These are phyloP conservation scores for Brachypteracias leptosomus DNA, from an alignment of 2,113 vertebrate genomes.

Conservation along the genomic window DNA sequence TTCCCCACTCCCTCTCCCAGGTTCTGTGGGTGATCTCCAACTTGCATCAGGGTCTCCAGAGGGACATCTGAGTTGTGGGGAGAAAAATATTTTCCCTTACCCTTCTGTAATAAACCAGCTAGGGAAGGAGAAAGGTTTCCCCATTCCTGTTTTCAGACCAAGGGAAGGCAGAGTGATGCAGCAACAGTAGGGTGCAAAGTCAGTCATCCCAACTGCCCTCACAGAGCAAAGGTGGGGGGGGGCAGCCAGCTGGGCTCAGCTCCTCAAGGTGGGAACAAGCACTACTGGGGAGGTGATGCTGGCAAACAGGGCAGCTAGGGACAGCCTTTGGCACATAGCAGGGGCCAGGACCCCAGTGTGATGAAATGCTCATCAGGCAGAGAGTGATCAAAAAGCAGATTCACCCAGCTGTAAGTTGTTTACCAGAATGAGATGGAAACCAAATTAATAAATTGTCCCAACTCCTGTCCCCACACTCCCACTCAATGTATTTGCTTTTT, in stretches of 20 bases:
- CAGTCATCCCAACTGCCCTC: background rate
- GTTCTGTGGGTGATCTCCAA: background rate
- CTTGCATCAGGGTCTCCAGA: background rate
- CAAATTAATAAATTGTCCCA: conserved; percentile 32
- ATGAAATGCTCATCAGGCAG: background rate
- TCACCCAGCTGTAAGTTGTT: background rate
- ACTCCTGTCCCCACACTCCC: conserved; percentile 10
- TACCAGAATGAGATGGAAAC: conserved; percentile 5
- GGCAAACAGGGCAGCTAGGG: background rate
- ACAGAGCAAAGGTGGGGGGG: fast-evolving
- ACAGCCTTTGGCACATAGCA: fast-evolving
- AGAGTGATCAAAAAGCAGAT: background rate
- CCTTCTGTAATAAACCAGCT: background rate
- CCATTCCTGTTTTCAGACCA: background rate
- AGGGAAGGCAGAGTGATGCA: background rate
- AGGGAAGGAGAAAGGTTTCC: background rate
- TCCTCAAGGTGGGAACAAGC: background rate
- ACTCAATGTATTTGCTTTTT: conserved; percentile 27
- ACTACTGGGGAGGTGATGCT: background rate
- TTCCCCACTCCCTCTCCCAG: background rate
- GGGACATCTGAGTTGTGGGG: background rate
- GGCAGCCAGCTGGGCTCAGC: background rate
- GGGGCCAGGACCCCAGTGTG: fast-evolving
- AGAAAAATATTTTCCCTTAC: background rate
- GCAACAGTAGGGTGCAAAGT: fast-evolving